A percentile compares a stretch with the other conserved stretches of the same genome.
phyloP scores from a whole-genome alignment of 2,113 vertebrate species.

The Cheilinus undulatus region DNA sequence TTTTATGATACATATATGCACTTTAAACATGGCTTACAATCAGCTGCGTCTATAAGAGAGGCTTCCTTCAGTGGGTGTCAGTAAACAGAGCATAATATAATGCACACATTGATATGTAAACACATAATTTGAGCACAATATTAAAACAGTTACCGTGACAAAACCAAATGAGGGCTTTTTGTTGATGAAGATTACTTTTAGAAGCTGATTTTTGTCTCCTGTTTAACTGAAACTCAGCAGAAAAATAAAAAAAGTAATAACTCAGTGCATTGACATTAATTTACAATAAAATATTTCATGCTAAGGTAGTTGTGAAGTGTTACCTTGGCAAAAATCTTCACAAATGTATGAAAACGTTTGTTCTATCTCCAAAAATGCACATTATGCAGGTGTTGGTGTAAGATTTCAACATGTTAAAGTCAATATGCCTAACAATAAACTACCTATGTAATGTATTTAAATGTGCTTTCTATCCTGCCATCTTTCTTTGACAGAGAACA shows the following conservation, averaged over 20 bases:
- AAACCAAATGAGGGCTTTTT: slow-evolving; percentile 31
- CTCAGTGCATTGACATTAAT: not conserved
- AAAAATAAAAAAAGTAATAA: not conserved
- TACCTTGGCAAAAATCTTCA: slow-evolving; percentile 3
- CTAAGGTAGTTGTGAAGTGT: not conserved
- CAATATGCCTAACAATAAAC: slow-evolving; percentile 3
- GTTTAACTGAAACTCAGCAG: not conserved
- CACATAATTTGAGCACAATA: slow-evolving; percentile 36
- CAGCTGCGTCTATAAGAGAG: slow-evolving; percentile 3
- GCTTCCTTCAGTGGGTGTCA: slow-evolving; percentile 21
- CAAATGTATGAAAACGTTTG: not conserved
- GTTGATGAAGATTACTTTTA: slow-evolving; percentile 8
- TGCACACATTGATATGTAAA: slow-evolving; percentile 64
- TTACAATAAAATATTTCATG: not conserved
- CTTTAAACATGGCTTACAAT: slow-evolving; percentile 23
- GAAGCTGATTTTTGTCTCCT: not conserved
- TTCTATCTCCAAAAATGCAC: not conserved
- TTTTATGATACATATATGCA: slow-evolving; percentile 9
- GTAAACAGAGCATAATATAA: slow-evolving; percentile 51
- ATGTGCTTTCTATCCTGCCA: too few species aligned
- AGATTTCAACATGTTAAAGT: slow-evolving; percentile 6
- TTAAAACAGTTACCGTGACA: slow-evolving; percentile 17
- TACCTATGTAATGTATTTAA: too few species aligned
- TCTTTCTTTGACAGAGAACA: slow-evolving; percentile 13
- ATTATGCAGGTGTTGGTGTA: not conserved